These are phyloP conservation scores for Champsocephalus gunnari DNA, from an alignment of 2,797 vertebrate species.

Conservation along the genomic window DNA sequence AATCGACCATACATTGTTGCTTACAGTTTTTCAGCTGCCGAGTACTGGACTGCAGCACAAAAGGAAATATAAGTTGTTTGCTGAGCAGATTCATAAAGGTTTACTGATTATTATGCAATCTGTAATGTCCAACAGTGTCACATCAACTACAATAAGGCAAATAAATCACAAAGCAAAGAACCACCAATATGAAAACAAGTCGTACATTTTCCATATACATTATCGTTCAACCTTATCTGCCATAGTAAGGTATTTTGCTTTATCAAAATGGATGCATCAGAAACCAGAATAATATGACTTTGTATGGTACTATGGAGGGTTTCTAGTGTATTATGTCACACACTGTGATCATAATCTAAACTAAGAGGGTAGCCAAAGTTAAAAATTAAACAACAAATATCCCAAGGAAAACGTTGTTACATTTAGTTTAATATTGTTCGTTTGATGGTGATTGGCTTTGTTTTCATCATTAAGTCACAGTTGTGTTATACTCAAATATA, in stretches of 20 bases:
- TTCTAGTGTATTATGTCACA: too few species aligned
- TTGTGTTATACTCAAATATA: background rate
- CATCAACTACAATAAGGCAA: background rate
- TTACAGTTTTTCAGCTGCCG: slow-evolving; percentile 53
- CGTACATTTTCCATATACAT: background rate
- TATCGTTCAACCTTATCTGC: too few species aligned
- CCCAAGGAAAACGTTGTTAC: background rate
- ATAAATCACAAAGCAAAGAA: background rate
- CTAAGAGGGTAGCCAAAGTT: too few species aligned
- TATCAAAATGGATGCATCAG: background rate
- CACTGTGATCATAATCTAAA: too few species aligned
- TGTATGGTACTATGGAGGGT: too few species aligned
- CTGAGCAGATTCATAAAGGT: background rate
- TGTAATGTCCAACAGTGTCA: background rate
- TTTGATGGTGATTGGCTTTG: too few species aligned
- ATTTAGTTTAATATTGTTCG: background rate
- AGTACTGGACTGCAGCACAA: background rate
- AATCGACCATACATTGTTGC: slow-evolving; percentile 58
- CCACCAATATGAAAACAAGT: background rate
- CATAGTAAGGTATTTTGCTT: background rate
- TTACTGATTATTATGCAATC: background rate
- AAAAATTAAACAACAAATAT: too few species aligned
- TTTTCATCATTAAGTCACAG: background rate
- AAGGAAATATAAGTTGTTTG: background rate
- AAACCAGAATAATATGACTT: background rate